Evolutionary conservation across 2,888 invertebrate species (phyloP).

Genomic region (Polia nebulosa): DNA sequence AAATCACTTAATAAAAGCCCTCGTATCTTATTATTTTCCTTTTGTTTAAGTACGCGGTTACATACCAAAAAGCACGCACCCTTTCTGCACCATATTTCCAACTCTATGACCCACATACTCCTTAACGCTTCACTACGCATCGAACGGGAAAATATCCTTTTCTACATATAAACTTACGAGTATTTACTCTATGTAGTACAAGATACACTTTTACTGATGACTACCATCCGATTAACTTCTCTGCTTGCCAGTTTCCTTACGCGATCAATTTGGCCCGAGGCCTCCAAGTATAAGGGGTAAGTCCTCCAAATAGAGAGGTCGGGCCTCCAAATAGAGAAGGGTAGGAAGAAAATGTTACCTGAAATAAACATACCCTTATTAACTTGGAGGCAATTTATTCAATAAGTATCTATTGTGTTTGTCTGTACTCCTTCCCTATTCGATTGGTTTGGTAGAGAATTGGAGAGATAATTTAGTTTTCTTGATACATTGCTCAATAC

Average conservation of each 20-base stretch:
- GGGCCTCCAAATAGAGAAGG: constrained; percentile 37
- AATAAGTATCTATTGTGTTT: constrained; percentile 56
- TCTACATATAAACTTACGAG: constrained; percentile 13
- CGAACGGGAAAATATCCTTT: constrained; percentile 9
- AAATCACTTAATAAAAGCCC: no score
- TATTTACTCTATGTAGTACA: constrained; percentile 29
- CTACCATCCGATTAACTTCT: constrained; percentile 47
- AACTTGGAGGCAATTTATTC: constrained; percentile 53
- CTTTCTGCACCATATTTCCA: not conserved
- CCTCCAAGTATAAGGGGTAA: constrained; percentile 34
- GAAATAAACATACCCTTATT: constrained; percentile 61
- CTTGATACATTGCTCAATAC: not conserved
- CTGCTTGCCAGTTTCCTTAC: constrained; percentile 55
- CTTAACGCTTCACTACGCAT: not conserved
- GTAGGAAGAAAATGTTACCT: constrained; percentile 53
- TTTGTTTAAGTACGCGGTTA: no score
- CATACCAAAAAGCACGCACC: not conserved
- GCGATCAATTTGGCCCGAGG: constrained; percentile 53
- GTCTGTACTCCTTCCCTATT: constrained; percentile 24
- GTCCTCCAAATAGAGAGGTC: constrained; percentile 35
- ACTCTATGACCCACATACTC: not conserved
- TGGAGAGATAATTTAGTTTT: constrained; percentile 35
- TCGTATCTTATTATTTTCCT: not conserved
- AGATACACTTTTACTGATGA: constrained; percentile 43
- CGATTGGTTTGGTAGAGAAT: constrained; percentile 21